Evolutionary conservation across 1,140 invertebrate genomes (phyloP).

Genomic region (Nebria ingens): DNA sequence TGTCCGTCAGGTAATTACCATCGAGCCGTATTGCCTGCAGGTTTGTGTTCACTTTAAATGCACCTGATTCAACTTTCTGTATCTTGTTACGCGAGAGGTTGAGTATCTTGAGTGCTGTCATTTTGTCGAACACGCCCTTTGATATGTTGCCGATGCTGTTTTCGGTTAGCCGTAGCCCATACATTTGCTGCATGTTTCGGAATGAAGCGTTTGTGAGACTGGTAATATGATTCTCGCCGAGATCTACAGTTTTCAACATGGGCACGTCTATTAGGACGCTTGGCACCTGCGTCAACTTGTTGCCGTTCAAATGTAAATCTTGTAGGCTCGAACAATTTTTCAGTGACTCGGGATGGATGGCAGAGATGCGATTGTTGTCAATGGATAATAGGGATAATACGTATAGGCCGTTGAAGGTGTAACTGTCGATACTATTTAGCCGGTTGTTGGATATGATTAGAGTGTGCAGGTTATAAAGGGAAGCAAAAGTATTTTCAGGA

Average conservation of each 20-base stretch:
- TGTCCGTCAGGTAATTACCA: conserved; percentile 77
- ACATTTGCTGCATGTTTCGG: conserved; percentile 66
- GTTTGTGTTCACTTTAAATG: conserved; percentile 74
- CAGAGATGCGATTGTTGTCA: conserved; percentile 72
- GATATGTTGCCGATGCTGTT: conserved; percentile 80
- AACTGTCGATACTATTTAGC: conserved; percentile 62
- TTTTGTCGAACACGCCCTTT: conserved; percentile 71
- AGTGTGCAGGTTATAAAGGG: conserved; percentile 71
- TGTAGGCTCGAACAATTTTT: conserved; percentile 74
- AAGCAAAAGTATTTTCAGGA: conserved; percentile 71
- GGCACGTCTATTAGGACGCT: conserved; percentile 69
- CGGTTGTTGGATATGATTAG: conserved; percentile 79
- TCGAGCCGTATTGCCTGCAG: conserved; percentile 79
- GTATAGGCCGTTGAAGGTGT: conserved; percentile 66
- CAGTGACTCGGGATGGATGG: conserved; percentile 67
- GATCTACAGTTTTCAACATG: conserved; percentile 72
- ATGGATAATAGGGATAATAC: conserved; percentile 67
- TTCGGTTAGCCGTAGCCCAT: conserved; percentile 73
- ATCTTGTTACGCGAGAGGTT: conserved; percentile 83
- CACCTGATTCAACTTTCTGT: conserved; percentile 69
- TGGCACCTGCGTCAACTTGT: conserved; percentile 74
- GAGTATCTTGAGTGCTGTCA: conserved; percentile 74
- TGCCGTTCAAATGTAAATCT: conserved; percentile 82
- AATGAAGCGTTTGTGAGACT: conserved; percentile 75
- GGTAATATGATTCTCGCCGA: conserved; percentile 80